Conservation (phyloP, 2,113 vertebrate species). For the Diphyllodes magnificus region DNA sequence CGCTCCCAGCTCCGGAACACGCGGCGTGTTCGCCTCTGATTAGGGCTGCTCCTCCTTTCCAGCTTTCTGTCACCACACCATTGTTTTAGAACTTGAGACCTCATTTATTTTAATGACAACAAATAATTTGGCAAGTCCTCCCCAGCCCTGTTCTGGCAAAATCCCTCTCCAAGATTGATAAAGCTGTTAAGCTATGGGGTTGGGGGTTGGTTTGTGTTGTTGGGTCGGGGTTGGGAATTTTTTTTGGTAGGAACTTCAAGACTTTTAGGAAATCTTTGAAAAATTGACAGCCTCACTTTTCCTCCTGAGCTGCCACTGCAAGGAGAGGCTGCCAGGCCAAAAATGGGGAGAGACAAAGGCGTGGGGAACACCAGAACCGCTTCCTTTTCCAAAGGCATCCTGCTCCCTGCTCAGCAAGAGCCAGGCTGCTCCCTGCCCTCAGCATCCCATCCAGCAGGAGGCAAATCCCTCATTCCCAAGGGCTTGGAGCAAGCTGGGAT, state of each 20-base stretch:
- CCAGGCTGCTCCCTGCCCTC: neutral
- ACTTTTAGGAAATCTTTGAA: neutral
- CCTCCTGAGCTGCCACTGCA: neutral
- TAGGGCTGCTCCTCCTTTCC: conserved; percentile 35
- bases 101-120: conserved; percentile 64
- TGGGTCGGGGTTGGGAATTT: neutral
- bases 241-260: neutral
- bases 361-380: neutral
- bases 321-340: neutral
- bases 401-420: neutral
- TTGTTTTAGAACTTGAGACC: conserved; percentile 47
- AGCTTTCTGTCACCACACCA: conserved; percentile 67
- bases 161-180: neutral
- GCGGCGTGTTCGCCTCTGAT: neutral
- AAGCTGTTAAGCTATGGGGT: neutral
- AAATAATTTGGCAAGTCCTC: conserved; percentile 57
- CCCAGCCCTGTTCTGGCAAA: neutral
- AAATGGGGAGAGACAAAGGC: neutral
- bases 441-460: neutral
- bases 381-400: neutral
- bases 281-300: neutral
- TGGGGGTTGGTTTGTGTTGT: neutral
- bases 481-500: neutral
- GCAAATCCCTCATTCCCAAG: neutral
- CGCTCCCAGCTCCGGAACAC: neutral